Base-by-base conservation (phyloP, 2,888 invertebrate genomes). In the Euspilapteryx auroguttella region DNA sequence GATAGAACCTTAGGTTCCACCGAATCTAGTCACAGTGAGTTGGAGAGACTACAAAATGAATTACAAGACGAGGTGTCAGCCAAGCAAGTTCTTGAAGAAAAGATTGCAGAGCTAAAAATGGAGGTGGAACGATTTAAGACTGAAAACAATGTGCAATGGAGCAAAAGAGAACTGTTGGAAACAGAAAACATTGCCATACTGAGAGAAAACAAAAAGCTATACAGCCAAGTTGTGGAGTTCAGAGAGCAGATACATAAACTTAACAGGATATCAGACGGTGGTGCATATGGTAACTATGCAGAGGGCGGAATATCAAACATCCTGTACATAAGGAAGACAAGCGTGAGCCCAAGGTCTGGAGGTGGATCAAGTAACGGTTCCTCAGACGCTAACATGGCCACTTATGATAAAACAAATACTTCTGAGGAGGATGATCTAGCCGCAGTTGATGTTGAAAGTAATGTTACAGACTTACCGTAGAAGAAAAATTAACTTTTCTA, bases 131-230 rank as follows among this genome's bases (percentile, higher is more conserved):
- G 86, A 40, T 69, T 94, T 9, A 94, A 95, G 68, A 86, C 88
- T 0, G 95, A 95, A 66, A 95, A 95, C 62, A 94, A 93, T 0
- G 84, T 89, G 1, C 95, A 95, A 54, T 95, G 94, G 94, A 92
- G 89, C 11, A 90, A 92, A 55, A 73, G 94, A 3, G 95, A 95
- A 59, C 76, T 92, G 4, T 55, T 95, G 27, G 95, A 95, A 64
- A 90, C 93, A 0, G 94, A 95, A 45, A 94, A 94, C 52, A 78
- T 91, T 43, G 85, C 86, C 0, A 75, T 95, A 37, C 87, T 95
- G 48, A 76, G 94, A 21, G 94, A 95, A 42, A 94, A 93, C 50
- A 94, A 94, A 49, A 90, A 93, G 49, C 52, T 94, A 2, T 75
- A 75, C 27, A 48, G 64, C 2, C 75, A 75, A 49, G 71, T 75